These are phyloP conservation scores for Antheraea mylitta DNA, from an alignment of 1,140 invertebrate genomes.

Conservation along the genomic window DNA sequence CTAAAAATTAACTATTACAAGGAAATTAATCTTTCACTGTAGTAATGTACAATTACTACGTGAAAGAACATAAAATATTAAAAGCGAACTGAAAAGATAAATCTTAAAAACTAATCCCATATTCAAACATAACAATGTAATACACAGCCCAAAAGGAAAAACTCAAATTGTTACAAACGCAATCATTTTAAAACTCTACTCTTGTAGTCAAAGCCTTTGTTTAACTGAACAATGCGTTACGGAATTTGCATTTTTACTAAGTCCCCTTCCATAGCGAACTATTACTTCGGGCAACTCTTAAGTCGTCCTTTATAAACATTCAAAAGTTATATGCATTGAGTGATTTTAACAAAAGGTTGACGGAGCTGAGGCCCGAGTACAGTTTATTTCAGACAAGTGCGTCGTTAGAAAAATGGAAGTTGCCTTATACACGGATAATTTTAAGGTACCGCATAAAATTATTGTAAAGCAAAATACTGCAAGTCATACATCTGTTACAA, in stretches of 20 bases:
- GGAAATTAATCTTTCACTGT: no score
- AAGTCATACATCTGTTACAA: no score
- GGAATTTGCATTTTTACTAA: slow-evolving; percentile 12
- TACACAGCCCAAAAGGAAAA: not conserved
- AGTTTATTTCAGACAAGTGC: not conserved
- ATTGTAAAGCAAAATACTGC: no score
- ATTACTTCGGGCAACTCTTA: not conserved
- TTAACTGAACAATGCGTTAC: slow-evolving; percentile 14
- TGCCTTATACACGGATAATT: no score
- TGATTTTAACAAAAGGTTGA: not conserved
- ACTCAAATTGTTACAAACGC: slow-evolving; percentile 8
- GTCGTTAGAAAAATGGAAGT: not conserved
- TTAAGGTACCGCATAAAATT: no score
- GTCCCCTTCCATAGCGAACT: slow-evolving; percentile 8
- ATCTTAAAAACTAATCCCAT: not conserved
- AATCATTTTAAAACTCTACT: slow-evolving; percentile 20
- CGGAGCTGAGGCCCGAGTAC: not conserved
- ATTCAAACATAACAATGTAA: not conserved
- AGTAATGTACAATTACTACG: no score
- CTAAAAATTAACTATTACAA: no score
- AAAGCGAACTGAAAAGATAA: not conserved
- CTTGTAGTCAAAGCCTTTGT: slow-evolving; percentile 20
- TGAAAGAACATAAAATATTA: no score
- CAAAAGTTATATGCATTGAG: not conserved
- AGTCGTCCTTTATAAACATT: not conserved